These are phyloP conservation scores for Acromyrmex heyeri DNA, from an alignment of 1,140 invertebrate genomes.

Conservation along the genomic window DNA sequence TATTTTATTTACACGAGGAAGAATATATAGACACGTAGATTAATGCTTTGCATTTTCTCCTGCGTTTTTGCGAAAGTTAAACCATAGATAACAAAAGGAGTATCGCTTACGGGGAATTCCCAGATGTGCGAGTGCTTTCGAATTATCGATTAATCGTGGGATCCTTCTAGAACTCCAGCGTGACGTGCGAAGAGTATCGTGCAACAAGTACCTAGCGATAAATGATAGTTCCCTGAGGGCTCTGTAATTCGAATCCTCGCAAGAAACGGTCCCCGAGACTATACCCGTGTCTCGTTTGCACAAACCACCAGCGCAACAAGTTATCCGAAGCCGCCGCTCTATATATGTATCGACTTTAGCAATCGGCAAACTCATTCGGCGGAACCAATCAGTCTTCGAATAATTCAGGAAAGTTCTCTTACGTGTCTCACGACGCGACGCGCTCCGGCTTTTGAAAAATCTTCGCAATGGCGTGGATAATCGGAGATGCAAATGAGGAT, in stretches of 20 bases:
- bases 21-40: not conserved
- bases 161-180: conserved; percentile 5
- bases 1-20: not conserved
- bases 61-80: not conserved
- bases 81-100: not conserved
- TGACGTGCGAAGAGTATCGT: conserved; percentile 19
- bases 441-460: not conserved
- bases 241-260: not conserved
- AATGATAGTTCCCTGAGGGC: not conserved
- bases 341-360: not conserved
- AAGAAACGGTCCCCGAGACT: not conserved
- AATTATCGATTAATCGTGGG: conserved; percentile 26
- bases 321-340: not conserved
- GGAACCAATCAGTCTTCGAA: not conserved
- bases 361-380: not conserved
- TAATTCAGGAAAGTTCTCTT: not conserved
- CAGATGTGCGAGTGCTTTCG: not conserved
- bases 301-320: conserved; percentile 36
- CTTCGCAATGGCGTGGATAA: not conserved
- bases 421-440: not conserved
- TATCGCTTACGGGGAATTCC: not conserved
- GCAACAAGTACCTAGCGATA: conserved; percentile 49
- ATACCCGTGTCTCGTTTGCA: conserved; percentile 9
- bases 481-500: conserved; percentile 25
- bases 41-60: not conserved